Percentiles rank a stretch among this genome's conserved stretches.
These are phyloP conservation scores for Calameuta filiformis DNA, from an alignment of 2,888 invertebrate genomes.

Conservation along the genomic window DNA sequence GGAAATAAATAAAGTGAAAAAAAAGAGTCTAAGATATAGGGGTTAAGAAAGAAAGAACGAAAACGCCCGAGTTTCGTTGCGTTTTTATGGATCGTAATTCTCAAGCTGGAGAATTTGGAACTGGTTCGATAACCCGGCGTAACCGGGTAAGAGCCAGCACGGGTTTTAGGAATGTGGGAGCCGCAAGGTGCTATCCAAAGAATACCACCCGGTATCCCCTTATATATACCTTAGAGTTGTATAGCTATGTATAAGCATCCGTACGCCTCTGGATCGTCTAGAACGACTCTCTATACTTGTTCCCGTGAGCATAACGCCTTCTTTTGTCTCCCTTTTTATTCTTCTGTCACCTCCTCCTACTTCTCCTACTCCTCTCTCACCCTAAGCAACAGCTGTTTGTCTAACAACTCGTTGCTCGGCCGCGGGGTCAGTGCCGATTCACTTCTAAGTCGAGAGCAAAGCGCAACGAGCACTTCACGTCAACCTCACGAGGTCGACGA, in stretches of 20 bases:
- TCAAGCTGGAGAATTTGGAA: conserved; percentile 11
- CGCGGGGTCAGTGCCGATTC: conserved; percentile 47
- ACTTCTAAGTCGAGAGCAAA: conserved; percentile 13
- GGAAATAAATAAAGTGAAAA: not conserved
- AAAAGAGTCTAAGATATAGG: not conserved
- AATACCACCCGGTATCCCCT: not conserved
- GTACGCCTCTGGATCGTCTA: not conserved
- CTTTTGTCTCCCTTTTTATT: not conserved
- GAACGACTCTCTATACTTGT: not conserved
- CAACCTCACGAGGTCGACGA: not conserved
- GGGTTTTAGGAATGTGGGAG: not conserved
- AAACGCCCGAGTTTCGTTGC: conserved; percentile 18
- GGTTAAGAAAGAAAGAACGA: not conserved
- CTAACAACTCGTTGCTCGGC: conserved; percentile 48
- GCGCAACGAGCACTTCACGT: not conserved
- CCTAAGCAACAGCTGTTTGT: conserved; percentile 41
- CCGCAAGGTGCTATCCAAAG: not conserved
- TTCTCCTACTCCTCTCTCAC: not conserved
- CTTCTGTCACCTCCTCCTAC: not conserved
- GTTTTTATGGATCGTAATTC: conserved; percentile 24
- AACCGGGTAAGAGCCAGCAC: not conserved
- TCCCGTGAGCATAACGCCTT: not conserved
- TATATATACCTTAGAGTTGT: not conserved
- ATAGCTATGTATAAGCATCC: not conserved
- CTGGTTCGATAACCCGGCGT: conserved; percentile 15